Evolutionary conservation across 92 coral and sea anemone genomes (phyloP).

Genomic region (Nematostella vectensis): DNA sequence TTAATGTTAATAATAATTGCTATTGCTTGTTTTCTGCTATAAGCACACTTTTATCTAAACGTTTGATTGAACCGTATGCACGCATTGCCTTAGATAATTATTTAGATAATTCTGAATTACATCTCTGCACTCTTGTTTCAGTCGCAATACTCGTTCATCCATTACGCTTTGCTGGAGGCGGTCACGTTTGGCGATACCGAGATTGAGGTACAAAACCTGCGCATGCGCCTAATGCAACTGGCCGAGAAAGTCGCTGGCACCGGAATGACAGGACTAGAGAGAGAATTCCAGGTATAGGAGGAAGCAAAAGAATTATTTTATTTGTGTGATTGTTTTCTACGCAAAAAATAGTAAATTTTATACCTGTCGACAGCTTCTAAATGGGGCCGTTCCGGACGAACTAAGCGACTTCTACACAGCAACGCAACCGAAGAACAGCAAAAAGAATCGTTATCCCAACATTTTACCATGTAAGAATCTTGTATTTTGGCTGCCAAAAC

Average conservation of each 20-base stretch:
- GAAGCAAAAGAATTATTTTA: not conserved
- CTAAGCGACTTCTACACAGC: slow-evolving; percentile 38
- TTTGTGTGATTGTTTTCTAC: too few species aligned
- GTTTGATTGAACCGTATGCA: too few species aligned
- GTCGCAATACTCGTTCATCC: slow-evolving; percentile 55
- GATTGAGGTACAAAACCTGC: slow-evolving; percentile 42
- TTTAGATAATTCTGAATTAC: too few species aligned
- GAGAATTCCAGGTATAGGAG: slow-evolving; percentile 53
- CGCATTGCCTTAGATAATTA: too few species aligned
- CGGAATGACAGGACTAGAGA: slow-evolving; percentile 22
- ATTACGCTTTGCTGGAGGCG: slow-evolving; percentile 57
- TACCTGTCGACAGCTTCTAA: slow-evolving; percentile 40
- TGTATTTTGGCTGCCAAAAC: not conserved
- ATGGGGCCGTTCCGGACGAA: slow-evolving; percentile 46
- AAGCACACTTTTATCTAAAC: too few species aligned
- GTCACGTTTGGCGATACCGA: slow-evolving; percentile 53
- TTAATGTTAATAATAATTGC: too few species aligned
- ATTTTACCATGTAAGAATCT: slow-evolving; percentile 52
- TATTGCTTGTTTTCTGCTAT: too few species aligned
- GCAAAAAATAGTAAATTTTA: too few species aligned
- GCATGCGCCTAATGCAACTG: slow-evolving; percentile 20
- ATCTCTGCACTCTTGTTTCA: not conserved
- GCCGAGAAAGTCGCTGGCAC: slow-evolving; percentile 8
- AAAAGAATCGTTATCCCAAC: slow-evolving; percentile 47
- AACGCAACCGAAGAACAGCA: slow-evolving; percentile 24